These are phyloP conservation scores for Meloe dianella DNA, from an alignment of 2,888 invertebrate genomes.

Conservation along the genomic window DNA sequence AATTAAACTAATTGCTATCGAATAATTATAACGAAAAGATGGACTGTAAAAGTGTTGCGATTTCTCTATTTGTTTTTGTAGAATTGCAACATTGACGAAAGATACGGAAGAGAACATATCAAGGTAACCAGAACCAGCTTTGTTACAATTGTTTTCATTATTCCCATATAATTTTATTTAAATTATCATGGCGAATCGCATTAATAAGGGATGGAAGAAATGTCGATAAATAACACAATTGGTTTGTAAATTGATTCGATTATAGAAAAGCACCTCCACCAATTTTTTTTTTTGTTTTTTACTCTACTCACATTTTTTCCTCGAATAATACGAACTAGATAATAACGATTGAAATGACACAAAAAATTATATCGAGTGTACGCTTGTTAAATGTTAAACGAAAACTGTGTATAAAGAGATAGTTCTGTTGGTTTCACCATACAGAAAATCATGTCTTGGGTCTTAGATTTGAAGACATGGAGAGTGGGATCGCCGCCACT, in stretches of 20 bases:
- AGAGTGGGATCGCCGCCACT: constrained; percentile 13
- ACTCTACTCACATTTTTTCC: neutral
- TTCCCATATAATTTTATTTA: neutral
- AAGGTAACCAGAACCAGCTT: neutral
- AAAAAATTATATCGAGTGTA: too few relatives aligned
- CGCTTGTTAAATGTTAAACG: constrained; percentile 2
- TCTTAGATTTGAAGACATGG: neutral
- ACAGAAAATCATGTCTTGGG: neutral
- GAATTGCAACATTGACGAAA: neutral
- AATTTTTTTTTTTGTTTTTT: too few relatives aligned
- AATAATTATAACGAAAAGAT: neutral
- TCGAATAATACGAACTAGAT: neutral
- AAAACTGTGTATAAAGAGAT: constrained; percentile 10
- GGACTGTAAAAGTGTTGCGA: neutral
- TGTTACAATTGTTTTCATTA: neutral
- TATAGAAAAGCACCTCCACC: neutral
- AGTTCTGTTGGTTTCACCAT: constrained; percentile 12
- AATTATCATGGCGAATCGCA: neutral
- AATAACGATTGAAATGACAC: too few relatives aligned
- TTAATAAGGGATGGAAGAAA: too few relatives aligned
- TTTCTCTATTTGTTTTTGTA: neutral
- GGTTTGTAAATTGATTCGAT: neutral
- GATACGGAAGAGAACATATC: neutral
- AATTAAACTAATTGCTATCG: too few relatives aligned
- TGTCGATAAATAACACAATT: neutral